Evolutionary conservation across 2,113 vertebrate species (phyloP).

Genomic region (Nestor notabilis): DNA sequence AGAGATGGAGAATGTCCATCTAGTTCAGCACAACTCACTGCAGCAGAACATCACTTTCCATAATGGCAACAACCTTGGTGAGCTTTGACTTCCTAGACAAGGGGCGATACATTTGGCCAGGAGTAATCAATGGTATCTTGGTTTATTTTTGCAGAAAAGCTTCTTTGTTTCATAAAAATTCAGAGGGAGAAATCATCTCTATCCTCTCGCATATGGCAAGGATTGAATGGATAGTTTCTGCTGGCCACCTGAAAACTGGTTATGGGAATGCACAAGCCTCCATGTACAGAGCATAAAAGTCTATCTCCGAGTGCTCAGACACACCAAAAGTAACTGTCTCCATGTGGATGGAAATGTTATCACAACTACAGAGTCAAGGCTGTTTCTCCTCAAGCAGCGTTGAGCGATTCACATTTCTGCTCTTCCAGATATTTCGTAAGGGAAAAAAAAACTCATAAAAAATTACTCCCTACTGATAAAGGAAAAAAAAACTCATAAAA

Average conservation of each 20-base stretch:
- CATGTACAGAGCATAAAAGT: background rate
- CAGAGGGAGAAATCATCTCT: background rate
- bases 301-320: background rate
- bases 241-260: background rate
- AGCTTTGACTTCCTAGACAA: background rate
- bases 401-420: background rate
- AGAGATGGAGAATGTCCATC: background rate
- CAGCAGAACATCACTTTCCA: background rate
- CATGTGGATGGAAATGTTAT: background rate
- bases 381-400: background rate
- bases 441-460: background rate
- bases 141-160: background rate
- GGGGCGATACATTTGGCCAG: background rate
- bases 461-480: background rate
- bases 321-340: background rate
- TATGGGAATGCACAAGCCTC: background rate
- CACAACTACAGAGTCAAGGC: background rate
- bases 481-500: background rate
- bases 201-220: background rate
- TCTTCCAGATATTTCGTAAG: background rate
- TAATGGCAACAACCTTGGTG: background rate
- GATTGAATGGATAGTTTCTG: background rate
- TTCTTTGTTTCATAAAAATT: background rate
- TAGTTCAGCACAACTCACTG: background rate
- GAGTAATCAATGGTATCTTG: background rate